These are phyloP conservation scores for Neria commutata DNA, from an alignment of 2,888 invertebrate genomes.

Conservation along the genomic window DNA sequence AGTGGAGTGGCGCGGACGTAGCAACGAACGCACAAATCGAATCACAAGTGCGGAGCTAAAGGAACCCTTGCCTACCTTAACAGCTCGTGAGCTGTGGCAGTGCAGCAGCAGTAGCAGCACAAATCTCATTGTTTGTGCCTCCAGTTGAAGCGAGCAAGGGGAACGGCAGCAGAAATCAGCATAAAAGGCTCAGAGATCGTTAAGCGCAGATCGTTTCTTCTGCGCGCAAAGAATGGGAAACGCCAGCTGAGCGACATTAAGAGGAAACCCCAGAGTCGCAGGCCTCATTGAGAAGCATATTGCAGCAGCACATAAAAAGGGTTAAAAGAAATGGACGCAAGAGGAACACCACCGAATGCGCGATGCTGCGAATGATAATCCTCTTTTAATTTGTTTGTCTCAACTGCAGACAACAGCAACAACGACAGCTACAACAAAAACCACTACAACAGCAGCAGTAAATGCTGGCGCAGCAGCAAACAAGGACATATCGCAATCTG, in stretches of 20 bases:
- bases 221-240: constrained; percentile 31
- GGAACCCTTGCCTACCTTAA: constrained; percentile 43
- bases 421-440: constrained; percentile 11
- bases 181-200: constrained; percentile 5
- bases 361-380: constrained; percentile 42
- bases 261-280: neutral
- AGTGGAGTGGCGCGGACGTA: constrained; percentile 24
- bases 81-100: constrained; percentile 38
- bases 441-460: constrained; percentile 9
- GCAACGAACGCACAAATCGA: too few relatives aligned
- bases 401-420: too few relatives aligned
- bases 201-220: neutral
- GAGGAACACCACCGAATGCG: constrained; percentile 19
- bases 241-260: constrained; percentile 48
- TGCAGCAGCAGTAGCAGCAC: constrained; percentile 23
- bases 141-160: constrained; percentile 11
- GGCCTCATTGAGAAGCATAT: constrained; percentile 2
- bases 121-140: too few relatives aligned
- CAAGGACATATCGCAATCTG: constrained; percentile 22
- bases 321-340: neutral
- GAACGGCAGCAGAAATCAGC: neutral
- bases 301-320: neutral
- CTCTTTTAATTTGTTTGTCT: constrained; percentile 45
- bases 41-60: neutral
- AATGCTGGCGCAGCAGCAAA: neutral